A percentile compares a stretch with the other conserved stretches of the same genome.
Evolutionary conservation across 2,113 vertebrate genomes (phyloP).

Genomic region (Etia nguti): DNA sequence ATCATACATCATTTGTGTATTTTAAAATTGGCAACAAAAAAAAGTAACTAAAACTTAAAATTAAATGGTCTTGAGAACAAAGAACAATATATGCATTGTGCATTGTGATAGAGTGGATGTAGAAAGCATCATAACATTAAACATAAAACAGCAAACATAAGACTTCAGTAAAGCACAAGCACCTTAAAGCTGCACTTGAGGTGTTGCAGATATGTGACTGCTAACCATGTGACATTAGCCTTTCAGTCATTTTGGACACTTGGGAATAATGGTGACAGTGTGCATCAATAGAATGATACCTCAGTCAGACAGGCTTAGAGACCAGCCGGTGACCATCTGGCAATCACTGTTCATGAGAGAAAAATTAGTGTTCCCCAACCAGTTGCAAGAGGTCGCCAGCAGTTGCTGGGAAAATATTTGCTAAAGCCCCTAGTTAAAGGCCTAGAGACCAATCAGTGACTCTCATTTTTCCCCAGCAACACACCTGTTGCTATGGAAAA

Average conservation of each 20-base stretch:
- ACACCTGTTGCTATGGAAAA: not conserved
- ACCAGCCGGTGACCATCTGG: not conserved
- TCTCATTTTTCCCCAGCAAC: not conserved
- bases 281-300: not conserved
- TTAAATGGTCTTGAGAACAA: not conserved
- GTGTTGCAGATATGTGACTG: not conserved
- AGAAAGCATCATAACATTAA: not conserved
- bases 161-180: not conserved
- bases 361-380: not conserved
- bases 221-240: not conserved
- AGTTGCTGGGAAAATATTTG: not conserved
- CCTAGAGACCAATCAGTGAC: not conserved
- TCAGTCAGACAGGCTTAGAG: not conserved
- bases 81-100: not conserved
- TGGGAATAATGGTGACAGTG: fast-evolving
- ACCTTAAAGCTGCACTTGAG: not conserved
- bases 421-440: not conserved
- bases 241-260: not conserved
- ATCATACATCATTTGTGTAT: too few relatives aligned
- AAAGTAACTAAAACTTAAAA: not conserved
- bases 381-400: not conserved
- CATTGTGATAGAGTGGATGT: not conserved
- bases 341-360: not conserved
- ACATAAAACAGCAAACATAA: fast-evolving
- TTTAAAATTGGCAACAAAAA: not conserved